Percentiles rank a stretch among this genome's conserved stretches.
Conservation (phyloP, 30 jellyfish, hydroid and myxozoan species). For the Turritopsis dohrnii region DNA sequence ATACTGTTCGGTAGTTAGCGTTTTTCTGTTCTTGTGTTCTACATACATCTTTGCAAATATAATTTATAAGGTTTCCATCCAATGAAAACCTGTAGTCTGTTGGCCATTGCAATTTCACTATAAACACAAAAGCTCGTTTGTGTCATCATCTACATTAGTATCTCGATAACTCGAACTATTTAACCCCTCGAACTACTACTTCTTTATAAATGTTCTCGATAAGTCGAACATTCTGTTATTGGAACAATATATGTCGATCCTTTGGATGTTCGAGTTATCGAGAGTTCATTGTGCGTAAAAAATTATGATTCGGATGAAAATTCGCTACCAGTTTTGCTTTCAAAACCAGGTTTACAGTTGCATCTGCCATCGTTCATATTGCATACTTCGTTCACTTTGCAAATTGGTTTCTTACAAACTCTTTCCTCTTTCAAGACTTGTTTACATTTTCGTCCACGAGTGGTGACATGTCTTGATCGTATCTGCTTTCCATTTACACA, state of each 20-base stretch:
- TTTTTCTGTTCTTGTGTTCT: neutral
- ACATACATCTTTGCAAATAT: neutral
- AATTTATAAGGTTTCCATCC: neutral
- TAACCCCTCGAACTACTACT: too few relatives aligned
- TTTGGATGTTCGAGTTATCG: too few relatives aligned
- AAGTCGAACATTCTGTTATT: too few relatives aligned
- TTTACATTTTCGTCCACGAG: neutral
- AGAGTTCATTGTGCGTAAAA: too few relatives aligned
- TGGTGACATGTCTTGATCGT: neutral
- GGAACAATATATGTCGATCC: too few relatives aligned
- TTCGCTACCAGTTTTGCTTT: neutral
- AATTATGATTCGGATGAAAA: neutral
- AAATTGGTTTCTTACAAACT: neutral
- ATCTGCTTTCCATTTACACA: neutral
- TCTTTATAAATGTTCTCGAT: too few relatives aligned
- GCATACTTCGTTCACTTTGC: neutral
- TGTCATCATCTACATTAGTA: too few relatives aligned
- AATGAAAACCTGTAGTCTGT: neutral
- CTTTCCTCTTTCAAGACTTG: neutral
- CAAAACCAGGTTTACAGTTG: neutral
- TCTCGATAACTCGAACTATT: too few relatives aligned
- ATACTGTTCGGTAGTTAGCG: neutral
- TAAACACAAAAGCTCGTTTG: too few relatives aligned
- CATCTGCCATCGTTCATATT: slow-evolving; percentile 2
- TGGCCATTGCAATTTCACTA: neutral